phyloP scores from a whole-genome alignment of 2,113 vertebrate species.

The Cyprinodon variegatus region DNA sequence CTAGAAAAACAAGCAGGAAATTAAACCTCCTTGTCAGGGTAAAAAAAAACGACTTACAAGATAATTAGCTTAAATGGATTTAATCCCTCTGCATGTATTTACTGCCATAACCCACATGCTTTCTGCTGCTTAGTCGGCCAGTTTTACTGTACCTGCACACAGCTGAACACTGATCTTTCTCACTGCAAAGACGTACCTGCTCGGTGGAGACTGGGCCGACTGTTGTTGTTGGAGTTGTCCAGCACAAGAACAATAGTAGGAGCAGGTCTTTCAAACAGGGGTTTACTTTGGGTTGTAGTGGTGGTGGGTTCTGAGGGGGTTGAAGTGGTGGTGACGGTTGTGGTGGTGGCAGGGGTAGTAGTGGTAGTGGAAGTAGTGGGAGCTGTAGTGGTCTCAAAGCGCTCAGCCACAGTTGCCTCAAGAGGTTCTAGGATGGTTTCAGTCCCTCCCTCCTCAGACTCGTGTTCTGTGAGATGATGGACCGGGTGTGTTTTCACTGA shows the following conservation, averaged over 20 bases:
- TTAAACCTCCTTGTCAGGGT: background rate
- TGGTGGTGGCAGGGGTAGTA: conserved; percentile 17
- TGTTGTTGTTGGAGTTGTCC: conserved; percentile 78
- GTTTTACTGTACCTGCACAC: background rate
- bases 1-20: conserved; percentile 61
- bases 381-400: conserved; percentile 36
- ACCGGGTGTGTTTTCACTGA: conserved; percentile 62
- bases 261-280: conserved; percentile 59
- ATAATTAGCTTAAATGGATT: conserved; percentile 14
- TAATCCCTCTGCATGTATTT: conserved; percentile 3
- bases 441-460: conserved; percentile 66
- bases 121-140: conserved; percentile 4
- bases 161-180: background rate
- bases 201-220: conserved; percentile 68
- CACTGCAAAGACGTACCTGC: conserved; percentile 65
- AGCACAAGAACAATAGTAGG: conserved; percentile 71
- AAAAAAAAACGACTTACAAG: conserved; percentile 14
- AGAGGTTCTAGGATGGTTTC: conserved; percentile 59
- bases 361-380: conserved; percentile 26
- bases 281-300: conserved; percentile 25
- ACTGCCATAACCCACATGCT: background rate
- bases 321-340: conserved; percentile 36
- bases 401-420: conserved; percentile 37
- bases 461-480: conserved; percentile 74
- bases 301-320: conserved; percentile 39